Base-by-base conservation (phyloP, 1,140 invertebrate species). In the Drosophila grimshawi region DNA sequence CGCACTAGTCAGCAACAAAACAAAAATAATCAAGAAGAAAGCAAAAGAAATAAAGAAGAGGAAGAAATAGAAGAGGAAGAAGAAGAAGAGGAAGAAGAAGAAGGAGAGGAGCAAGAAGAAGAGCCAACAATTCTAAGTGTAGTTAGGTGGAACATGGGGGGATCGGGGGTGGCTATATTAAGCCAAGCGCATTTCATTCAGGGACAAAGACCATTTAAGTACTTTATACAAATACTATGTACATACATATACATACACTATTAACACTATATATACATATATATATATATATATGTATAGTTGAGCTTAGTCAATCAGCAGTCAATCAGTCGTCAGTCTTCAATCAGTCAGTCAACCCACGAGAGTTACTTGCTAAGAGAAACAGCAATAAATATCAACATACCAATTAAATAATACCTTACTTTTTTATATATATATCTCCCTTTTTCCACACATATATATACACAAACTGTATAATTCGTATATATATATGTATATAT, bases 131-230 rank as follows among this genome's bases (percentile, higher is more conserved):
- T 11, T 43, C 35, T 48, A 65, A 53, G 35, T n/a, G 63, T 41
- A 56, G 35, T 57, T 45, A 69, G 29, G 27, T 37, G 62, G 56
- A 1, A 8, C 3, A 7, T 4, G n/a, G 27, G 11, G 48, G 32
- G 27, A 41, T 19, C 19, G 52, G 49, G 29, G 57, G 57, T 33
- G 45, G 48, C 32, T 37, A 46, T 33, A 19, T 19, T 19, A 64
- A 59, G 69, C 65, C 61, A 70, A 72, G 75, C 76, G 85, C 80
- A 85, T 89, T 89, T 88, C 80, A 89, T 89, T 88, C 85, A 88
- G 85, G 85, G 85, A 89, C 80, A 89, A 88, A 77, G 77, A 88
- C 83, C 83, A 88, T 83, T 80, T 88, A 88, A 86, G 80, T 83
- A 86, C 83, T 86, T 86, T 86, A 86, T 74, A 71, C 35, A 64